Evolutionary conservation across 2,797 vertebrate genomes (phyloP), one percentile per base, ranked within the genome.

Genomic region (Esox masquinongy): DNA sequence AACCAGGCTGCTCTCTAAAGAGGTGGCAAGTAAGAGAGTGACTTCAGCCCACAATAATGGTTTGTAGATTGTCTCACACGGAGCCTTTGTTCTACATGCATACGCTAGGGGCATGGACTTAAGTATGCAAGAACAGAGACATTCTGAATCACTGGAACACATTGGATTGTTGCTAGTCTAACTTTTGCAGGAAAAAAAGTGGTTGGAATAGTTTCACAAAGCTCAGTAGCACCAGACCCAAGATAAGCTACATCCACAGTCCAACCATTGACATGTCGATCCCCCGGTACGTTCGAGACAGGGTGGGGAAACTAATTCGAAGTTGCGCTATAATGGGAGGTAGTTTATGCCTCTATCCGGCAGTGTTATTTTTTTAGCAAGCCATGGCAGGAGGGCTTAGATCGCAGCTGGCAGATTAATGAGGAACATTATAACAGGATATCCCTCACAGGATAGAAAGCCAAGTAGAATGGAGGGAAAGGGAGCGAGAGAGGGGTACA

Each of bases 201-300:
- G 47, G 11, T 2, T 15, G 9, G 47, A 49, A 74, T n/a, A 34
- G 34, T 53, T 66, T 78, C 16, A 64, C n/a, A 11, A 34, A 72
- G 50, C 51, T 75, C 61, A 66, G 70, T 26, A 34, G 24, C 16
- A 17, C 19, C 53, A 67, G 39, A 63, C 56, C 59, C 67, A 11
- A 9, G 36, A 75, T 69, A 16, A 59, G 39, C 39, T 19, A 39
- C 74, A 68, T 69, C 31, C 75, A 51, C 68, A 51, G 47, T 49
- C 79, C 76, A 77, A 78, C 70, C 73, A 31, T 26, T 51, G 31
- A 73, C 7, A 17, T 24, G n/a, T 31, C 29, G 29, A 31, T 31
- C 29, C 29, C 29, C 29, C 29, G 29, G 29, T 31, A 31, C 29
- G 29, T 31, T 31, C 29, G 3, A 31, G 29, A 31, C 29, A 53